Evolutionary conservation across 1,140 invertebrate genomes (phyloP).

Genomic region (Rhynchophorus ferrugineus): DNA sequence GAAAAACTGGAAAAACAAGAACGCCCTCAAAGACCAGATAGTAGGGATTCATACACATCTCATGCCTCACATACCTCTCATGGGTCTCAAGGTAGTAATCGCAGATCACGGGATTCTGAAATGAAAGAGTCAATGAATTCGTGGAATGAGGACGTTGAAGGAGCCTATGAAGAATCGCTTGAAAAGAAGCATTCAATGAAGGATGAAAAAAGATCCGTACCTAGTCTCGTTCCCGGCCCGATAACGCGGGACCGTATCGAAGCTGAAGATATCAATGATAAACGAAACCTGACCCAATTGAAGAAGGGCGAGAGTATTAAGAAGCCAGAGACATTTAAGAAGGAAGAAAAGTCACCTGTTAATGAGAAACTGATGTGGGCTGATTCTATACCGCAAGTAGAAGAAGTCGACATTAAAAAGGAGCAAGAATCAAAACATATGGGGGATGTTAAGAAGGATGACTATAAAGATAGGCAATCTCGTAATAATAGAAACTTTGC

Average conservation of each 20-base stretch:
- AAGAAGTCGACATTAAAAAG: constrained; percentile 19
- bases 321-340: constrained; percentile 40
- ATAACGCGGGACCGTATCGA: constrained; percentile 56
- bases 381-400: constrained; percentile 42
- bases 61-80: constrained; percentile 41
- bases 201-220: constrained; percentile 42
- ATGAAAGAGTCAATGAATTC: constrained; percentile 36
- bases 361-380: constrained; percentile 41
- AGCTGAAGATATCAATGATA: constrained; percentile 51
- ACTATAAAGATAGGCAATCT: constrained; percentile 40
- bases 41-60: constrained; percentile 48
- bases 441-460: constrained; percentile 28
- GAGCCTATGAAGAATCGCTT: constrained; percentile 43
- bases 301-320: constrained; percentile 40
- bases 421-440: constrained; percentile 11
- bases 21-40: constrained; percentile 54
- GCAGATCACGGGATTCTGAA: constrained; percentile 41
- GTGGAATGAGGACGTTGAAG: constrained; percentile 42
- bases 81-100: constrained; percentile 23
- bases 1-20: constrained; percentile 24
- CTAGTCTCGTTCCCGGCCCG: constrained; percentile 51
- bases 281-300: constrained; percentile 47
- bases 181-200: constrained; percentile 37
- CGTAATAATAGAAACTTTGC: constrained; percentile 32
- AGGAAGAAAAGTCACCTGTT: constrained; percentile 28